phyloP scores from a whole-genome alignment of 2,888 invertebrate species.

The Criorhina ranunculi region DNA sequence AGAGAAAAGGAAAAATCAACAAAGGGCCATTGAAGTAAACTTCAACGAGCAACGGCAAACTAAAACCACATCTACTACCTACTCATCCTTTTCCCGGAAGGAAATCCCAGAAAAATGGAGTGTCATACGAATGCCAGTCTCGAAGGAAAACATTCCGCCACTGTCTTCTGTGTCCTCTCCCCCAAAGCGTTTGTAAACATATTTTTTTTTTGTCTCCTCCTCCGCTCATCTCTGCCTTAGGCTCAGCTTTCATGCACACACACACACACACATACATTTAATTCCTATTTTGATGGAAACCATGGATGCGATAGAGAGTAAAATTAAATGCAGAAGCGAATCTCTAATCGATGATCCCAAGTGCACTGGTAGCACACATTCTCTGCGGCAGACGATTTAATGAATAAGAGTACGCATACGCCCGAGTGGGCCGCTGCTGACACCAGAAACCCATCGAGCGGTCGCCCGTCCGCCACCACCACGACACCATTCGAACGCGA shows the following conservation, averaged over 20 bases:
- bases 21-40: conserved; percentile 70
- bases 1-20: conserved; percentile 58
- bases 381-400: conserved; percentile 67
- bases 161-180: conserved; percentile 18
- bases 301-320: conserved; percentile 15
- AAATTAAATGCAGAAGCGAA: conserved; percentile 47
- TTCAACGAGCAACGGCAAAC: conserved; percentile 62
- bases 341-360: conserved; percentile 67
- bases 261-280: not conserved
- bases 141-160: conserved; percentile 57
- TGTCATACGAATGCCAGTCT: conserved; percentile 65
- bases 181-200: conserved; percentile 29
- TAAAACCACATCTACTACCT: conserved; percentile 57
- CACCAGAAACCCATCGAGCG: conserved; percentile 24
- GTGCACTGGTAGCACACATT: conserved; percentile 68
- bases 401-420: conserved; percentile 74
- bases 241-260: conserved; percentile 18
- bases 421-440: conserved; percentile 59
- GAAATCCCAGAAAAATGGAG: conserved; percentile 68
- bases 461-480: conserved; percentile 13
- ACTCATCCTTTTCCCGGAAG: conserved; percentile 71
- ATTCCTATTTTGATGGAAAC: conserved; percentile 37
- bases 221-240: not conserved
- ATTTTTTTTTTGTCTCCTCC: conserved; percentile 13
- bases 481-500: conserved; percentile 62